Conservation (phyloP, 2,113 vertebrate species). For the Sinocyclocheilus anshuiensis region DNA sequence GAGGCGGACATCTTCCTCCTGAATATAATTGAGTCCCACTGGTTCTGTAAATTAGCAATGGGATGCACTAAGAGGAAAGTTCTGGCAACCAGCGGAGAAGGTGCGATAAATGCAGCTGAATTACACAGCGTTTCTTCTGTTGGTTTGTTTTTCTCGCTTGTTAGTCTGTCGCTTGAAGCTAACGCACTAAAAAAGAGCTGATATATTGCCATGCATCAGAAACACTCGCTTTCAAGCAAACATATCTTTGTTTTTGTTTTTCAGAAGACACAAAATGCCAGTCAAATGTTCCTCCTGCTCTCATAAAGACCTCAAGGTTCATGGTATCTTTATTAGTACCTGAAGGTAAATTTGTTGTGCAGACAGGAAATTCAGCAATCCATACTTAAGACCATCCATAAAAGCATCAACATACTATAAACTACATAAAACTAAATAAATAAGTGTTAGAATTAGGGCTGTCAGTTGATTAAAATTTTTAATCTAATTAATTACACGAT, state of each 20-base stretch:
- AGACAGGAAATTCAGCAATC: too few species aligned
- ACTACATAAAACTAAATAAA: too few species aligned
- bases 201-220: conserved; percentile 1
- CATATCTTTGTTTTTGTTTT: neutral
- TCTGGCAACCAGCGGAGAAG: conserved; percentile 20
- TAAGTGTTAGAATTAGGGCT: too few species aligned
- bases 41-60: conserved; percentile 49
- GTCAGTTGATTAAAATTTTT: too few species aligned
- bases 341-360: too few species aligned
- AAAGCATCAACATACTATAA: too few species aligned
- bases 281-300: neutral
- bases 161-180: conserved; percentile 11
- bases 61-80: conserved; percentile 33
- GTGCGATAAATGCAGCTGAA: conserved; percentile 23
- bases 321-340: too few species aligned
- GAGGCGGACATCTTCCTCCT: conserved; percentile 24
- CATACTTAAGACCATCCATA: too few species aligned
- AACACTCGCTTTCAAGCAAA: neutral
- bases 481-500: too few species aligned
- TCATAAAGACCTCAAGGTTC: neutral
- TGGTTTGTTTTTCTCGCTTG: neutral
- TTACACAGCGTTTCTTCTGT: neutral
- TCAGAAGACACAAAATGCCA: neutral
- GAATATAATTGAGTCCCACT: conserved; percentile 54
- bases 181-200: neutral